Evolutionary conservation across 2,888 invertebrate species (phyloP), one percentile per base, ranked within the genome.

Genomic region (Heteropelma amictum): DNA sequence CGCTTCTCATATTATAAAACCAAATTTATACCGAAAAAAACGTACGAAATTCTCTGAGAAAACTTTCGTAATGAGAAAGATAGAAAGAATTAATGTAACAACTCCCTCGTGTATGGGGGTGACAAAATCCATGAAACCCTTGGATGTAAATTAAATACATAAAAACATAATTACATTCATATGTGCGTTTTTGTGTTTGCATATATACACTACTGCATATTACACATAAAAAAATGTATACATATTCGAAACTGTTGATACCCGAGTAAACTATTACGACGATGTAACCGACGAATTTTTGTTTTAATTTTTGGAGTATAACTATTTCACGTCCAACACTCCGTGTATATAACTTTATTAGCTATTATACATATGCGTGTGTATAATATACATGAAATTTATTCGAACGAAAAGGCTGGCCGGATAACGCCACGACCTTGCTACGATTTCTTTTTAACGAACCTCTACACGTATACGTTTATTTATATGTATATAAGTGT

Each of bases 381-480:
- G 2, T 14, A 38, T 1, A 1, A 6, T 30, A 30, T n/a, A n/a
- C n/a, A n/a, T 42, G 10, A 26, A 68, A 49, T 58, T 45, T 19
- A 38, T 58, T 17, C n/a, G 30, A 60, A 30, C 28, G 33, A n/a
- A 17, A 21, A 61, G 40, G 28, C 40, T 12, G 19, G 47, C 49
- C 35, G 61, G 60, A 72, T 61, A 53, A 47, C 45, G 58, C 26
- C 10, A 19, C 67, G 72, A 72, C 72, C 67, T 75, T 75, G 70
- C 74, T 53, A 71, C 70, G 65, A 58, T 65, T 75, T 75, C 54
- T 61, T 70, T 61, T 67, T 61, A 67, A 75, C 74, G 71, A 71
- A 71, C 30, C 19, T 33, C 10, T 35, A 53, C 38, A 23, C 17
- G n/a, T n/a, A n/a, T n/a, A n/a, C n/a, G n/a, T n/a, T n/a, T n/a